Evolutionary conservation across 2,888 invertebrate genomes (phyloP).

Genomic region (Mesorhabditis belari): DNA sequence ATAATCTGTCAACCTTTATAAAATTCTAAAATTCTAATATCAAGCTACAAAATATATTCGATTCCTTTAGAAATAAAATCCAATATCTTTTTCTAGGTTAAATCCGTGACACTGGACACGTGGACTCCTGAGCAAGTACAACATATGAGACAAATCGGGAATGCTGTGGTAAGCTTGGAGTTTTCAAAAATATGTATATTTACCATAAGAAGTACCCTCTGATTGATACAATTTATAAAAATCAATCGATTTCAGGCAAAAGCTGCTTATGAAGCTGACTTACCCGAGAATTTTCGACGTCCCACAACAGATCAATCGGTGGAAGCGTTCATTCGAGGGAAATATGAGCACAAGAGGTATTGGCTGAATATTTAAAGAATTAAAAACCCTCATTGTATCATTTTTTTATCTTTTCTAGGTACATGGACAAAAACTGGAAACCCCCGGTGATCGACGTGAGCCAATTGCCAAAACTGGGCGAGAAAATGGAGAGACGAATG

Average conservation of each 20-base stretch:
- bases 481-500: not conserved
- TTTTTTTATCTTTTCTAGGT: not conserved
- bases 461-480: not conserved
- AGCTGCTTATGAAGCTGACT: constrained; percentile 36
- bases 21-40: too few relatives aligned
- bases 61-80: too few relatives aligned
- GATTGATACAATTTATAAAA: not conserved
- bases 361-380: not conserved
- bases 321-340: constrained; percentile 90
- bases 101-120: constrained; percentile 92
- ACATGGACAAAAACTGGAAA: not conserved
- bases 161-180: constrained; percentile 82
- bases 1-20: too few relatives aligned
- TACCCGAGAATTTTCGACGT: constrained; percentile 69
- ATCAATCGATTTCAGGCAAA: not conserved
- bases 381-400: too few relatives aligned
- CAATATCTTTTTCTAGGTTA: constrained; percentile 61
- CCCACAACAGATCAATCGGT: constrained; percentile 86
- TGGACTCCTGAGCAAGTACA: constrained; percentile 98
- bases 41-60: too few relatives aligned
- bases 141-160: constrained; percentile 92
- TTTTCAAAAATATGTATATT: too few relatives aligned
- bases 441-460: not conserved
- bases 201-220: too few relatives aligned
- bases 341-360: constrained; percentile 94